These are phyloP conservation scores for Sinocyclocheilus grahami DNA, from an alignment of 2,113 vertebrate species.

Conservation along the genomic window DNA sequence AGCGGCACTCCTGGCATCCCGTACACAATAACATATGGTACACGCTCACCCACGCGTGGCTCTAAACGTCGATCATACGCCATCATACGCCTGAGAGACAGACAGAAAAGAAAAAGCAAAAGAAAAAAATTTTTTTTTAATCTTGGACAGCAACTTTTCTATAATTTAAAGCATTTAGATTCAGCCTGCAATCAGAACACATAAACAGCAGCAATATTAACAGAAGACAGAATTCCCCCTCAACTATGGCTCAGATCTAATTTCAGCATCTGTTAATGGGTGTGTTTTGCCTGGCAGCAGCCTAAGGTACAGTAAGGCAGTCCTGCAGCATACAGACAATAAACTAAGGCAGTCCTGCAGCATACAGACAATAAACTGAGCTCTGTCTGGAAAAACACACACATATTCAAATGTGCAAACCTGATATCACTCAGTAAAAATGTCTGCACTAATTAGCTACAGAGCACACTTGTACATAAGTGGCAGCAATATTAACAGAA, in stretches of 20 bases:
- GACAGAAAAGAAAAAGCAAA: constrained; percentile 4
- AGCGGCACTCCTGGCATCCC: constrained; percentile 91
- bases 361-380: constrained; percentile 41
- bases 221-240: constrained; percentile 30
- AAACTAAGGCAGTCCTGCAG: no score
- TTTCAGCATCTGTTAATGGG: constrained; percentile 53
- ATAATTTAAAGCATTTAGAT: neutral
- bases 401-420: no score
- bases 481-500: neutral
- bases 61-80: constrained; percentile 89
- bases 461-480: no score
- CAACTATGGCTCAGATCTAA: constrained; percentile 49
- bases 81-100: constrained; percentile 85
- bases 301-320: constrained; percentile 62
- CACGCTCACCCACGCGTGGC: constrained; percentile 91
- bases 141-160: neutral
- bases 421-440: no score
- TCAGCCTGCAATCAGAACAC: constrained; percentile 20
- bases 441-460: neutral
- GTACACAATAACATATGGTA: constrained; percentile 93
- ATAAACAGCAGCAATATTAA: neutral
- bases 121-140: no score
- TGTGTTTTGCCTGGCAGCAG: constrained; percentile 65
- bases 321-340: no score
- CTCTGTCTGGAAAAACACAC: neutral